Evolutionary conservation across 1,140 invertebrate genomes (phyloP), one percentile per base, ranked within the genome.

Genomic region (Drosophila dunni): DNA sequence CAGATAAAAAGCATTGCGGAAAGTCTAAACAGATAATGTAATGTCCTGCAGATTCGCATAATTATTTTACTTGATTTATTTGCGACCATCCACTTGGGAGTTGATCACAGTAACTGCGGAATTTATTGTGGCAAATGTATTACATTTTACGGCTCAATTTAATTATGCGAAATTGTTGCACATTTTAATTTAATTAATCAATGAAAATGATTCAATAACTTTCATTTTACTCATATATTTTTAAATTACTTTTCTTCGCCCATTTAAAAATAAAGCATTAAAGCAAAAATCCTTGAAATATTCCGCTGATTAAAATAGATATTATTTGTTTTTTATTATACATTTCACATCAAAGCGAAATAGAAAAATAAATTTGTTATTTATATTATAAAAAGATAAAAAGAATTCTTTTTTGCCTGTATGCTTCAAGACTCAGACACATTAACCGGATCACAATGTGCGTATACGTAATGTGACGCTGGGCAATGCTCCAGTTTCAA

Each of bases 21-120:
- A 64, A 68, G 51, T 10, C 11, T 50, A 51, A 66, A 50, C 68
- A 84, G 77, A 70, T 79, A 79, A 83, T 88, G 62, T 51, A 69
- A 74, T 79, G 74, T 65, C 73, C 50, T 53, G 54, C 62, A 79
- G 83, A 88, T 88, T 71, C 66, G 79, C 82, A 82, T 86, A 86
- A 86, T 88, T 86, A 88, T 86, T 88, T 77, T 36, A n/a, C 45
- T 73, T 86, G 79, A 86, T 86, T 86, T 86, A 86, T 83, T 40
- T 36, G 50, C 62, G 57, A 33, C 13, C 62, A 48, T 33, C 13
- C 56, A 54, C 60, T 57, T 45, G 57, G 66, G 65, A 78, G 34
- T 50, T 17, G 42, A 24, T 20, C 56, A 11, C 24, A 38, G 36
- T 36, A 44, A 34, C 9, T 9, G 33, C 17, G 10, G 42, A 63